Evolutionary conservation across 2,797 vertebrate species (phyloP), one percentile per base, ranked within the genome.

Genomic region (Discoglossus pictus): DNA sequence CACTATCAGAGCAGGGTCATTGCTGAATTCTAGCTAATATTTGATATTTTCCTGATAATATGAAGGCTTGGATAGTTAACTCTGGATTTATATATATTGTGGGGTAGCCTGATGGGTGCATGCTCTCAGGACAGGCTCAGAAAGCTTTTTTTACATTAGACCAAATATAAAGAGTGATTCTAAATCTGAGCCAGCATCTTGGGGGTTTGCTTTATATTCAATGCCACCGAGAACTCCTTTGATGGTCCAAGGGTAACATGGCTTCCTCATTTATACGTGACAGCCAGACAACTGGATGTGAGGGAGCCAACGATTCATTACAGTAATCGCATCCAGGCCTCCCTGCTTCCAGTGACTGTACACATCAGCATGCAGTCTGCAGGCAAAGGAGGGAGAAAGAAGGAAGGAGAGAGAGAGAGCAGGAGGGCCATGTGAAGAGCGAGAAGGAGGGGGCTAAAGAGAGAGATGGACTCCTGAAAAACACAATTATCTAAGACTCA

Each of bases 281-380:
- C 20, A 61, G 43, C 27, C 48, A 61, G 61, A 61, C 47, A 54
- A 61, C 43, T 25, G 18, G 48, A 44, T 38, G 18, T 21, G 47
- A 53, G 39, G 12, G 16, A 61, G 65, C 56, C 56, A 61, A 46
- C 17, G 47, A 44, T 42, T 53, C 36, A 36, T 61, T 66, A 56
- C 27, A 53, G 47, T 68, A 61, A 68, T 68, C 50, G 54, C 65
- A 61, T 61, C 65, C 65, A 68, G 65, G 47, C 40, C 56, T 68
- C 40, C 13, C 43, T 38, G 20, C 39, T 53, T 52, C 46, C 25
- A 36, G 27, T 68, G 56, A 68, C 48, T 61, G 47, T 39, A 54
- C 56, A 52, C 65, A 52, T 68, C 46, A 68, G 55, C 46, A 61
- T 24, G 39, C 47, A 61, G 47, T 40, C 53, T 59, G 27, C 65